Evolutionary conservation across 2,888 invertebrate species (phyloP).

Genomic region (Aphodius granarius): DNA sequence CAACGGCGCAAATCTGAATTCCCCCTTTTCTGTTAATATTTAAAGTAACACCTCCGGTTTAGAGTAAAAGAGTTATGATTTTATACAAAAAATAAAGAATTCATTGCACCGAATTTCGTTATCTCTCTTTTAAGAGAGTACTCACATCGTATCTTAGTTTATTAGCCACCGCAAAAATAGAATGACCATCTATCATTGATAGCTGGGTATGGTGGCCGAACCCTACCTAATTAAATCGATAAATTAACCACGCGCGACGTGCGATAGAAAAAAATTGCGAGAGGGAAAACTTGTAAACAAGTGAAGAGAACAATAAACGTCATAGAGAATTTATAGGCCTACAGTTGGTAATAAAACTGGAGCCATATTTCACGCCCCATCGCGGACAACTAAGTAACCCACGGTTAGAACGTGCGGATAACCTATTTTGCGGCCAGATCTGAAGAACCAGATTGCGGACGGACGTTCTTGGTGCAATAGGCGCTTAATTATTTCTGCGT

Average conservation of each 20-base stretch:
- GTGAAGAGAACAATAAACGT: constrained; percentile 13
- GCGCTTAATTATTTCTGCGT: neutral
- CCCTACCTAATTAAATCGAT: constrained; percentile 7
- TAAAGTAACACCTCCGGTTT: neutral
- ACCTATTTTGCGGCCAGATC: neutral
- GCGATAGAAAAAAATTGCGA: neutral
- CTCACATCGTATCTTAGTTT: neutral
- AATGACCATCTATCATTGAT: neutral
- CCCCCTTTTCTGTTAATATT: neutral
- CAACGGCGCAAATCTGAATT: neutral
- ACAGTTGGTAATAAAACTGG: constrained; percentile 12
- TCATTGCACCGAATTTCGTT: no score
- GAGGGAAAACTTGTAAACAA: constrained; percentile 11
- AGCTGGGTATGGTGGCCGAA: neutral
- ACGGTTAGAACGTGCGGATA: neutral
- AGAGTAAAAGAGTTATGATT: no score
- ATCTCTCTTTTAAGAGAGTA: no score
- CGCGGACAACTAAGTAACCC: constrained; percentile 7
- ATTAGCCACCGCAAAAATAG: neutral
- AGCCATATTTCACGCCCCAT: constrained; percentile 8
- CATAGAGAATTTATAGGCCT: constrained; percentile 12
- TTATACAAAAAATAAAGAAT: no score
- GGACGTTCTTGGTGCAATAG: neutral
- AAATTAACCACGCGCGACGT: neutral
- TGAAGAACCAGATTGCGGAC: neutral